Evolutionary conservation across 2,797 vertebrate genomes (phyloP).

Genomic region (Enteromius radiatus): DNA sequence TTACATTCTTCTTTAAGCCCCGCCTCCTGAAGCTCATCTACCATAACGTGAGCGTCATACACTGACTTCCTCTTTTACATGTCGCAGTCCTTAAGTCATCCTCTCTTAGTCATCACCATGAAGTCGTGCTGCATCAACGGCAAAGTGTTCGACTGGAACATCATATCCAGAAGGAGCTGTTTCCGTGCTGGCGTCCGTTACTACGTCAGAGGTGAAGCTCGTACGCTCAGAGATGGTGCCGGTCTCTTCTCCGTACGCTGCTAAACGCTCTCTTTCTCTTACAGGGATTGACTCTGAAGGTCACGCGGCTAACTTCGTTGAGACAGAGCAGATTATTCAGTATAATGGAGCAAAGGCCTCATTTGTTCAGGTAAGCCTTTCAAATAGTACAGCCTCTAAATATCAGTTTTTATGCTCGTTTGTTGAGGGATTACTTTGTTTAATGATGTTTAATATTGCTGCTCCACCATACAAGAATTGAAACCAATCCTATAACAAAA

Average conservation of each 20-base stretch:
- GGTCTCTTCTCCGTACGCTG: not conserved
- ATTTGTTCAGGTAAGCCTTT: slow-evolving; percentile 85
- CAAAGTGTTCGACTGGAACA: slow-evolving; percentile 91
- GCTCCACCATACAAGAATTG: too few relatives aligned
- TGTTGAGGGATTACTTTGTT: not conserved
- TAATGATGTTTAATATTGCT: not conserved
- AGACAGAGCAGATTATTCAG: slow-evolving; percentile 94
- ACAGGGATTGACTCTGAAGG: slow-evolving; percentile 95
- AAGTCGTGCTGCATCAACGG: slow-evolving; percentile 91
- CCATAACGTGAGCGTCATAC: too few relatives aligned
- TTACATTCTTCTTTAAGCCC: too few relatives aligned
- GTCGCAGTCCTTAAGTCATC: slow-evolving; percentile 64
- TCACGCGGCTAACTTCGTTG: slow-evolving; percentile 96
- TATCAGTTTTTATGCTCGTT: not conserved
- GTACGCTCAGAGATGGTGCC: not conserved
- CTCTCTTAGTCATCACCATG: slow-evolving; percentile 83
- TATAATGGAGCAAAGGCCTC: slow-evolving; percentile 88
- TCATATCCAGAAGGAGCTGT: slow-evolving; percentile 94
- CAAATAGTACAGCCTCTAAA: not conserved
- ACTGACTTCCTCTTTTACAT: not conserved
- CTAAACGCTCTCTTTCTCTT: slow-evolving; percentile 21
- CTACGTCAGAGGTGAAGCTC: slow-evolving; percentile 89
- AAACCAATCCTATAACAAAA: too few relatives aligned
- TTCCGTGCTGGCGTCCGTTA: slow-evolving; percentile 95
- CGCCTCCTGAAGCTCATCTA: too few relatives aligned